These are phyloP conservation scores for Psilopsiagon aurifrons DNA, from an alignment of 2,113 vertebrate species.

Conservation along the genomic window DNA sequence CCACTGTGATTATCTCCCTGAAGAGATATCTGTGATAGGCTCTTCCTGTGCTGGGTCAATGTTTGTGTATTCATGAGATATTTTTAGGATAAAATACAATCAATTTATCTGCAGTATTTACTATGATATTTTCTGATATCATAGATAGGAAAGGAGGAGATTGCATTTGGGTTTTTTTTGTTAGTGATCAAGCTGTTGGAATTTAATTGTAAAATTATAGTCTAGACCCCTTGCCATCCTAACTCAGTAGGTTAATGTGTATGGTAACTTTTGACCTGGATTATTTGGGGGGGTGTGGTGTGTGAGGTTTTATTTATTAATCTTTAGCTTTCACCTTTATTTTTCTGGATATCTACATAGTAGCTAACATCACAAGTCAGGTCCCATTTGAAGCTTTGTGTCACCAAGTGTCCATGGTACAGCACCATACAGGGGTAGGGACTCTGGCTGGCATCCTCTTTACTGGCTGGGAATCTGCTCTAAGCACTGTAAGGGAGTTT, in stretches of 20 bases:
- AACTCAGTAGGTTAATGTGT: neutral
- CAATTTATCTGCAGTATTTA: neutral
- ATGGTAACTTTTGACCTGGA: neutral
- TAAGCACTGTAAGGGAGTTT: neutral
- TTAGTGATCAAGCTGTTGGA: neutral
- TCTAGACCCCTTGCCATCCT: neutral
- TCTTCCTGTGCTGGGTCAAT: neutral
- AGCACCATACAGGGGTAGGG: neutral
- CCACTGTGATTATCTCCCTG: neutral
- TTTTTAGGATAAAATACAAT: neutral
- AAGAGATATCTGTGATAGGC: neutral
- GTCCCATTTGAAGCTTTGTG: neutral
- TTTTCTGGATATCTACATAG: neutral
- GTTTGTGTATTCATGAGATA: neutral
- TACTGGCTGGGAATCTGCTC: neutral
- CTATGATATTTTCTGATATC: neutral
- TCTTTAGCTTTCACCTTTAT: neutral
- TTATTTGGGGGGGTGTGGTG: neutral
- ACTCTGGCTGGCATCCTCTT: neutral
- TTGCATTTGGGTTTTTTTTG: neutral
- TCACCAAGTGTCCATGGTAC: neutral
- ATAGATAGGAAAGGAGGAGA: neutral
- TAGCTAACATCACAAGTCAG: neutral
- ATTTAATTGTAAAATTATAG: neutral
- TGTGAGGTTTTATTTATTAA: neutral